Evolutionary conservation across 1,140 invertebrate genomes (phyloP), one percentile per base, ranked within the genome.

Genomic region (Agrypnia vestita): DNA sequence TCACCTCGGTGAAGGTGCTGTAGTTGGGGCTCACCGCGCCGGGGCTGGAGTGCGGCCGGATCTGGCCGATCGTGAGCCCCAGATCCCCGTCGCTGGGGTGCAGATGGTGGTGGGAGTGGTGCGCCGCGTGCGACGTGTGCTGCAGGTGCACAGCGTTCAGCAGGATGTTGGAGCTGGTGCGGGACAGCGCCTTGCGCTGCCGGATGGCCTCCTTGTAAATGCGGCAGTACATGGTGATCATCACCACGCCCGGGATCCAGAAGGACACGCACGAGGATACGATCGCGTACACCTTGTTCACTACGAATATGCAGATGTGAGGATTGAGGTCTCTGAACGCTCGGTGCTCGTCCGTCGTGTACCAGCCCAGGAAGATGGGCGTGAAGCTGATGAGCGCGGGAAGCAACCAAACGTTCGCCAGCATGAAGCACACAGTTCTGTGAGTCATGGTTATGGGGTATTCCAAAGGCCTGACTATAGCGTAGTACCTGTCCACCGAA

Each of bases 311-410:
- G 86, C 97, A 98, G 21, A 93, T 92, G 84, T 96, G 91, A 1
- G 95, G 95, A 86, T 97, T 90, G 8, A 91, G 85, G 64, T 89
- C 87, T 83, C 94, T 90, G 81, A 92, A 92, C 15, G 92, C 88
- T 76, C 94, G 87, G 85, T 97, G 94, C 47, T 96, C 94, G 15
- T 92, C 91, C 0, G 96, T 96, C 0, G 96, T 96, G 86, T 97
- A 97, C 95, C 96, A 97, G 4, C 96, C 96, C 86, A 95, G 93
- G 86, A 99, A 98, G 56, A 99, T 97, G 0, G 98, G 97, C 56
- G 97, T 96, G 85, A 99, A 97, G 78, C 97, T 98, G 79, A 99
- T 98, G 46, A 97, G 91, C 1, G 96, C 94, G 0, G 97, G 97
- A 59, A 97, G 90, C 7, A 96, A 87, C 98, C 98, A 99, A 0